Evolutionary conservation across 2,797 vertebrate species (phyloP).

Genomic region (Pygocentrus nattereri): DNA sequence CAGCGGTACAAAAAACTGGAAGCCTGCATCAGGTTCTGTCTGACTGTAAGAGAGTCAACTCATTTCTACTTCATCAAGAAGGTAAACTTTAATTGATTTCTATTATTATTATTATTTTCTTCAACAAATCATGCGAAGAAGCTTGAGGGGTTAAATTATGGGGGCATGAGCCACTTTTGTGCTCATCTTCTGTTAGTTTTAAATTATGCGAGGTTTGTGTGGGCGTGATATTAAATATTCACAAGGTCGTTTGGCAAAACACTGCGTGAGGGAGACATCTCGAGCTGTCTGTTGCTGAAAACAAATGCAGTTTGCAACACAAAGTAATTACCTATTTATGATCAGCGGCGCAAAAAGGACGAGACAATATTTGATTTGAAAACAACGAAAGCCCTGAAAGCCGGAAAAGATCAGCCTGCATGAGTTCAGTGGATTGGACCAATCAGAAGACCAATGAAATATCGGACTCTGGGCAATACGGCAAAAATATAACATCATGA

Average conservation of each 20-base stretch:
- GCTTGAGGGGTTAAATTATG: not conserved
- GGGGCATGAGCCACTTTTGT: not conserved
- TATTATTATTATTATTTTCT: not conserved
- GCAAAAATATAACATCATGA: too few species aligned
- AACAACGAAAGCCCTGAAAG: not conserved
- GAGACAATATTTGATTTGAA: slow-evolving; percentile 11
- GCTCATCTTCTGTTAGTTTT: not conserved
- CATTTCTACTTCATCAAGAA: not conserved
- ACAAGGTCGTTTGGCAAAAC: not conserved
- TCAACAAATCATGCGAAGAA: not conserved
- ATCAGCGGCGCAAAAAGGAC: not conserved
- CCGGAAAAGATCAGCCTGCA: slow-evolving; percentile 1
- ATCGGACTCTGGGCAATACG: too few species aligned
- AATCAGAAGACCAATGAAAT: not conserved
- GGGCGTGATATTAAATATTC: slow-evolving; percentile 32
- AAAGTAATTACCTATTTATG: slow-evolving; percentile 10
- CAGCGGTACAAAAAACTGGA: too few species aligned
- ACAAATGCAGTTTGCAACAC: slow-evolving; percentile 12
- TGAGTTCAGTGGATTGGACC: not conserved
- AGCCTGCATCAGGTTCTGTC: not conserved
- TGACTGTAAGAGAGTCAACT: too few species aligned
- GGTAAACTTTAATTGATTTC: not conserved
- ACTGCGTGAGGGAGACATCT: not conserved
- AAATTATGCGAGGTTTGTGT: not conserved
- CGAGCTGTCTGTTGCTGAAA: not conserved